Evolutionary conservation across 2,113 vertebrate genomes (phyloP), one percentile per base, ranked within the genome.

Genomic region (Eonycteris spelaea): DNA sequence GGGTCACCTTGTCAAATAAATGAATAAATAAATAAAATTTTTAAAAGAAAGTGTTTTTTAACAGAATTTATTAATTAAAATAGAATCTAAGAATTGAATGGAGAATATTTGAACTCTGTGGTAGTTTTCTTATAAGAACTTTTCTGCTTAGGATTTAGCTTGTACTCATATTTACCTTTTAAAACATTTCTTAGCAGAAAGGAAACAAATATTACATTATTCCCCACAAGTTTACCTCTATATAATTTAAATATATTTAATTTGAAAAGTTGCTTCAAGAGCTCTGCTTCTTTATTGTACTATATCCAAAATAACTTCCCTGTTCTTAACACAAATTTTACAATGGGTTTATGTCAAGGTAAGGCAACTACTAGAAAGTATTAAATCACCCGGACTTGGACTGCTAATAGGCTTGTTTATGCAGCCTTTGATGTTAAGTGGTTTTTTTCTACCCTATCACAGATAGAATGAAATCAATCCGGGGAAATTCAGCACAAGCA

Each of bases 171-270:
- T 45, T 86, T 83, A 87, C 18, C 28, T n/a, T 70, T 57, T 24
- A 9, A 91, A 82, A 83, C 33, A 57, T 28, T 84, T 68, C 22
- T 95, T 68, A 59, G 61, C 38, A 93, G 21, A 78, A 80, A 86
- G 51, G 63, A 87, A 79, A 77, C 43, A 91, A 82, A 73, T 85
- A 63, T n/a, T 63, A 74, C 4, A 83, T 79, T 84, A 78, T 84
- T 88, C 38, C 18, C 28, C 65, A 45, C 18, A 94, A 86, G 16
- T 28, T 87, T 84, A 38, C 53, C n/a, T 83, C 74, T 74, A 40
- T 68, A 73, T 57, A 45, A 82, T 48, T 77, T 55, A 84, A 78
- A 70, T 77, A 63, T 53, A 68, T 35, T 96, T 91, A 93, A 92
- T 77, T 74, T 90, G 78, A 92, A 90, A 90, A 90, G 68, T 4